Evolutionary conservation across 2,888 invertebrate genomes (phyloP).

Genomic region (Reticulitermes lucifugus): DNA sequence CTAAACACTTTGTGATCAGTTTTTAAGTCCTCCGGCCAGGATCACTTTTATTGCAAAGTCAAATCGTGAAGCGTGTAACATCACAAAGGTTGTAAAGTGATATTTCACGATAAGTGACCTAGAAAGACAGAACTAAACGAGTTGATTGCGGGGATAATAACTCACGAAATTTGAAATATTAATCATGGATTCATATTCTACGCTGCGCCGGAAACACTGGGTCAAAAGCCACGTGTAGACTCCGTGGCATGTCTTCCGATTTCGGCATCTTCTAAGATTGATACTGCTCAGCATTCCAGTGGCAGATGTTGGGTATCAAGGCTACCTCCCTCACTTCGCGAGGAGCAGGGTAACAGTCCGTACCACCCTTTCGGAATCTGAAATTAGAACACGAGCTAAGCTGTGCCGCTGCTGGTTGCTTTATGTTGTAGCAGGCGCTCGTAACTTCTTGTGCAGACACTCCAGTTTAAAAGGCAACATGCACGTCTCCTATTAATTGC

Average conservation of each 20-base stretch:
- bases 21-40: too few species aligned
- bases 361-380: neutral
- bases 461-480: neutral
- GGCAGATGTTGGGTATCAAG: neutral
- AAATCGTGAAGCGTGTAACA: too few species aligned
- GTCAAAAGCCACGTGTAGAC: neutral
- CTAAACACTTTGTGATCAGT: too few species aligned
- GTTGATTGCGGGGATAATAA: neutral
- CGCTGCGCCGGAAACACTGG: neutral
- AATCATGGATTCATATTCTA: neutral
- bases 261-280: neutral
- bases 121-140: too few species aligned
- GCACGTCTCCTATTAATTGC: neutral
- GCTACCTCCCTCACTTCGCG: neutral
- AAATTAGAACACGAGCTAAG: neutral
- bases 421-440: neutral
- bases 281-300: neutral
- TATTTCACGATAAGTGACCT: too few species aligned
- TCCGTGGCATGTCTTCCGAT: neutral
- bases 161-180: neutral
- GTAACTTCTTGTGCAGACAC: neutral
- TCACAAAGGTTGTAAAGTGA: too few species aligned
- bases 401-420: neutral
- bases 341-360: neutral
- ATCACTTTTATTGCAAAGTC: too few species aligned